These are phyloP conservation scores for Pristionchus maxplancki DNA, from an alignment of 2,888 invertebrate genomes.

Conservation along the genomic window DNA sequence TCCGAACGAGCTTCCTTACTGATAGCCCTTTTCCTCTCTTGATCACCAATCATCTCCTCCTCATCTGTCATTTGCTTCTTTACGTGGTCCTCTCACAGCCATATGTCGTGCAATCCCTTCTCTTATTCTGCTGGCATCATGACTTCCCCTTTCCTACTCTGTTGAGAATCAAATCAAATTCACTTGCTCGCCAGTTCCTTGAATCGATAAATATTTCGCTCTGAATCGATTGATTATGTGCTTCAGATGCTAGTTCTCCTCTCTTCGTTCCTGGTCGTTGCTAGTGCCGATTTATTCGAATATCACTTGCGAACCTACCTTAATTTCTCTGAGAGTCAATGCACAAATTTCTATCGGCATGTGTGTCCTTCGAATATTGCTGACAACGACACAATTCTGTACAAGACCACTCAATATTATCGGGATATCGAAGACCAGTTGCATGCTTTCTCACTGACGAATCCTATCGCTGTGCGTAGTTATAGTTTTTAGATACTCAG, in stretches of 20 bases:
- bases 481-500: background rate
- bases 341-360: conserved; percentile 51
- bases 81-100: conserved; percentile 5
- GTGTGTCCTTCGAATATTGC: conserved; percentile 35
- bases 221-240: too few species aligned
- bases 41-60: background rate
- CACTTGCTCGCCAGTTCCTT: conserved; percentile 16
- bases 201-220: conserved; percentile 16
- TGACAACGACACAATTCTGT: conserved; percentile 26
- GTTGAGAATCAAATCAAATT: conserved; percentile 33
- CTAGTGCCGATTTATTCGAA: conserved; percentile 3
- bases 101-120: conserved; percentile 1
- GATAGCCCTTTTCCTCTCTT: background rate
- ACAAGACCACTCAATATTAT: conserved; percentile 17
- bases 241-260: background rate
- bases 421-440: background rate
- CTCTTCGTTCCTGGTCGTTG: background rate
- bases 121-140: background rate
- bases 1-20: conserved; percentile 11
- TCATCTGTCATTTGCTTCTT: background rate
- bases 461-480: conserved; percentile 21
- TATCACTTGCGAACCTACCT: conserved; percentile 45
- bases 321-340: conserved; percentile 32
- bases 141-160: background rate
- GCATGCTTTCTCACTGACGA: background rate